Evolutionary conservation across 2,113 vertebrate species (phyloP).

Genomic region (Megalops atlanticus): DNA sequence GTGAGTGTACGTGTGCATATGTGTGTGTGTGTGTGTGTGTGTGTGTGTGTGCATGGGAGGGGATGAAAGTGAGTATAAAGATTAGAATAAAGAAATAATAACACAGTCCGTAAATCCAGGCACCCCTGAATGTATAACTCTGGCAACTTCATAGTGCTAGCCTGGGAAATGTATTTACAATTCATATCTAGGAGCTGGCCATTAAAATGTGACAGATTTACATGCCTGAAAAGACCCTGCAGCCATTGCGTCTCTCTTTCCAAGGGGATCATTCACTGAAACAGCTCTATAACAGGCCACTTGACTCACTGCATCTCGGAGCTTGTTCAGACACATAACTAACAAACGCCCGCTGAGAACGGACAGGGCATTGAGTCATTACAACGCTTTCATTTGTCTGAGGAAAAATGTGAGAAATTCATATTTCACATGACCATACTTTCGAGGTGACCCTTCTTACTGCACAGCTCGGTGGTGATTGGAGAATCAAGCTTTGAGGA

Average conservation of each 20-base stretch:
- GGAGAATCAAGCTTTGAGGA: too few species aligned
- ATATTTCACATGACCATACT: too few species aligned
- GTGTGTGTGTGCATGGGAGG: not conserved
- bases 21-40: conserved; percentile 21
- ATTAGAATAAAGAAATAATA: conserved; percentile 18
- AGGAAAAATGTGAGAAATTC: not conserved
- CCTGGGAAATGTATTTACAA: conserved; percentile 18
- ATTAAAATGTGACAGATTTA: conserved; percentile 28
- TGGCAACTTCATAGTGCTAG: not conserved
- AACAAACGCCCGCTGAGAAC: conserved; percentile 18
- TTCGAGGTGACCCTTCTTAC: not conserved
- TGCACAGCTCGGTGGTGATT: too few species aligned
- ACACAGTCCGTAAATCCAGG: not conserved
- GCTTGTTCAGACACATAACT: conserved; percentile 26
- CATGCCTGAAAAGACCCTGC: conserved; percentile 10
- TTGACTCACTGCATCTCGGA: conserved; percentile 1
- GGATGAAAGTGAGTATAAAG: conserved; percentile 4
- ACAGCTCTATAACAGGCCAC: conserved; percentile 12
- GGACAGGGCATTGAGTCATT: not conserved
- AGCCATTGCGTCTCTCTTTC: conserved; percentile 10
- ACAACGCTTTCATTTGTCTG: not conserved
- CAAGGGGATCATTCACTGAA: conserved; percentile 18
- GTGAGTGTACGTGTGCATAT: conserved; percentile 12
- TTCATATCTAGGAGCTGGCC: conserved; percentile 4
- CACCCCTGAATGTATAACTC: not conserved